Base-by-base conservation (phyloP, 2,797 vertebrate species). In the Morus bassanus region DNA sequence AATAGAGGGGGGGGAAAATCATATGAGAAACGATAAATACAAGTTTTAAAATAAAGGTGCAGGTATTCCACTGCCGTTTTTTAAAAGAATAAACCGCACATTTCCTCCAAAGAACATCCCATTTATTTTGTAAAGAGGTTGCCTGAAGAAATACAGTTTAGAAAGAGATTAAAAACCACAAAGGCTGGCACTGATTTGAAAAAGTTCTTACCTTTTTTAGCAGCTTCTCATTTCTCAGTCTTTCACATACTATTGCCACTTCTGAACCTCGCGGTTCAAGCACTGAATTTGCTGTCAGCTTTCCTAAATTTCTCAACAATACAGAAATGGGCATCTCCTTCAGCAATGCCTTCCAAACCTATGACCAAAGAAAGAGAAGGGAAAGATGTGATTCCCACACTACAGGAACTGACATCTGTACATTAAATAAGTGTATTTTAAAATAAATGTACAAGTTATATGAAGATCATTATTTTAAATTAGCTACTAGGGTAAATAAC, bases 281-380 rank as follows among this genome's bases (percentile, higher is more conserved):
- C 57, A 99, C 96, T 78, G 98, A 98, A 95, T 98, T 98, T 70
- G 98, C 98, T 3, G 99, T 98, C 98, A 99, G 98, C 95, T 98
- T 99, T 69, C 99, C 99, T 85, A 99, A 97, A 94, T 98, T 98
- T 90, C 96, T 98, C 65, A 99, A 85, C 94, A 99, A 63, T 16
- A 98, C 98, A 46, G 98, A 97, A 85, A 99, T 86, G 45, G 99
- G 98, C 98, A 99, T 99, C 45, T 99, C 99, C 96, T 98, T 99
- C 88, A 99, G 93, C 97, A 99, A 97, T 54, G 98, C 98, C 87
- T 97, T 99, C 99, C 99, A 99, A 28, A 99, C 98, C 99, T 99
- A 37, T 2, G 31, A 37, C 6, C 74, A 83, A 25, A 88, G 31
- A 33, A 88, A 90, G 23, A 37, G 16, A 79, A 24, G 27, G 9